Conservation (phyloP, 2,113 vertebrate genomes). For the Dascyllus trimaculatus region DNA sequence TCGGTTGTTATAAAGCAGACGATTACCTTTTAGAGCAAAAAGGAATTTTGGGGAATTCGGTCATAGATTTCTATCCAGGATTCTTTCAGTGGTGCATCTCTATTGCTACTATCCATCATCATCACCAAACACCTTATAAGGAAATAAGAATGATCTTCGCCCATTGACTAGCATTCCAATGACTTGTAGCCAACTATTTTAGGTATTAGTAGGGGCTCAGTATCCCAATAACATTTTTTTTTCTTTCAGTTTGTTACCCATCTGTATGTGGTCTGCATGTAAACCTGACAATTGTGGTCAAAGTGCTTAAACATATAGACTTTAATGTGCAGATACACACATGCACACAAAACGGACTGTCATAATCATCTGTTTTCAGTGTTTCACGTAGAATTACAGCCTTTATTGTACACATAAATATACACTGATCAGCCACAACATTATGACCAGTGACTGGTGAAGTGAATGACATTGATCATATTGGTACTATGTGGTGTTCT, state of each 20-base stretch:
- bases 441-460: too few species aligned
- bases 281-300: not conserved
- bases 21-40: too few species aligned
- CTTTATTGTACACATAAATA: constrained; percentile 3
- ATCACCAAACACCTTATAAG: not conserved
- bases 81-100: too few species aligned
- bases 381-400: not conserved
- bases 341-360: not conserved
- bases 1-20: too few species aligned
- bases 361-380: not conserved
- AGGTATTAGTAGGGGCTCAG: not conserved
- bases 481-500: too few species aligned
- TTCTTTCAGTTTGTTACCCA: not conserved
- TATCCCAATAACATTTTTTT: not conserved
- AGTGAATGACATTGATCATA: too few species aligned
- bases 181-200: not conserved
- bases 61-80: too few species aligned
- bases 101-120: not conserved
- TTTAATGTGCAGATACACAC: not conserved
- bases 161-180: too few species aligned
- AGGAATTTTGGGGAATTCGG: too few species aligned
- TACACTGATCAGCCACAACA: too few species aligned
- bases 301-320: not conserved
- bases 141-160: not conserved
- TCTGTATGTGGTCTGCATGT: not conserved